These are phyloP conservation scores for Onthophagus taurus DNA, from an alignment of 1,140 invertebrate species.

Conservation along the genomic window DNA sequence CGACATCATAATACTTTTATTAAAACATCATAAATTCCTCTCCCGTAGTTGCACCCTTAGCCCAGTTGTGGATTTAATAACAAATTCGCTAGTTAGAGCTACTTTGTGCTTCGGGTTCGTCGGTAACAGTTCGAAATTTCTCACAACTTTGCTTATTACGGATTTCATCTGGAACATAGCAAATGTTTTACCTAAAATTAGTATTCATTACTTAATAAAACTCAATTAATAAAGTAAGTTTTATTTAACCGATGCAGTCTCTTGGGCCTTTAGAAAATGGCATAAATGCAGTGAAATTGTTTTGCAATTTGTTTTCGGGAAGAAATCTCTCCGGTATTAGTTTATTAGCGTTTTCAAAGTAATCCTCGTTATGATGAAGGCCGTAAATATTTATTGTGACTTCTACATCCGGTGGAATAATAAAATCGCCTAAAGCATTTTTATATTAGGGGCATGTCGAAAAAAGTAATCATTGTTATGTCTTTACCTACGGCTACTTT, in stretches of 20 bases:
- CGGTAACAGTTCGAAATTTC: slow-evolving; percentile 22
- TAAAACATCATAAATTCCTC: background rate
- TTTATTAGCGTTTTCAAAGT: slow-evolving; percentile 51
- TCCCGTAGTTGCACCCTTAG: slow-evolving; percentile 9
- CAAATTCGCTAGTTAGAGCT: slow-evolving; percentile 16
- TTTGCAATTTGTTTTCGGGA: slow-evolving; percentile 39
- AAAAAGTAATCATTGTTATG: background rate
- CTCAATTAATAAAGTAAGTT: background rate
- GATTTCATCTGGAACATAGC: slow-evolving; percentile 40
- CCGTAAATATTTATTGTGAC: slow-evolving; percentile 37
- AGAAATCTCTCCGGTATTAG: slow-evolving; percentile 62
- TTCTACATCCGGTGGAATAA: slow-evolving; percentile 34
- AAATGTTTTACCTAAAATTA: slow-evolving; percentile 38
- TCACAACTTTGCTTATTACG: slow-evolving; percentile 37
- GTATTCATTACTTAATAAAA: slow-evolving; percentile 4
- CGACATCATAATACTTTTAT: background rate
- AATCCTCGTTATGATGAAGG: slow-evolving; percentile 49
- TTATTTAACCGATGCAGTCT: slow-evolving; percentile 48
- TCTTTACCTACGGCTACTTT: slow-evolving; percentile 32
- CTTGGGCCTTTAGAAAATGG: slow-evolving; percentile 56
- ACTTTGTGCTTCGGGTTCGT: slow-evolving; percentile 15
- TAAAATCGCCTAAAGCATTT: slow-evolving; percentile 7
- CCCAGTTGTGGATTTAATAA: slow-evolving; percentile 26
- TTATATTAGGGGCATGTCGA: background rate
- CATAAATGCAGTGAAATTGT: slow-evolving; percentile 44